Conservation (phyloP, 2,113 vertebrate genomes). For the Ptychochromis oligacanthus region DNA sequence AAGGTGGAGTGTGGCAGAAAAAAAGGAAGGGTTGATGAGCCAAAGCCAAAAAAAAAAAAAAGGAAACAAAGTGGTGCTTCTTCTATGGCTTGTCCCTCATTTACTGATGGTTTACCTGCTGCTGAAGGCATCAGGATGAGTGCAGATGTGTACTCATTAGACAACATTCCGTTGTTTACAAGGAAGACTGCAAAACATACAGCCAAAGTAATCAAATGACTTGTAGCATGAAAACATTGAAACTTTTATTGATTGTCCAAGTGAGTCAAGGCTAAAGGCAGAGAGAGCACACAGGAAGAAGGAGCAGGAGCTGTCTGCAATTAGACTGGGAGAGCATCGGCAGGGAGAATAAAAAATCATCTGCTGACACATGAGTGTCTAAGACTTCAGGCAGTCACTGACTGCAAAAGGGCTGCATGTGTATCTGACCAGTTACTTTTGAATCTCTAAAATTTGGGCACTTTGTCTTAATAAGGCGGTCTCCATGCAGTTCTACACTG, state of each 20-base stretch:
- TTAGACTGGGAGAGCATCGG: too few relatives aligned
- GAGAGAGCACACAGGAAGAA: neutral
- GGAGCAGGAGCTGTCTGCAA: neutral
- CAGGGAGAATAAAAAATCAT: neutral
- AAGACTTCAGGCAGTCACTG: too few relatives aligned
- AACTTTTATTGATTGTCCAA: neutral
- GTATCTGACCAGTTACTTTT: too few relatives aligned
- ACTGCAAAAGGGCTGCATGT: neutral
- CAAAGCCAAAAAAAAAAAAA: neutral
- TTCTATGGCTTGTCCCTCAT: too few relatives aligned
- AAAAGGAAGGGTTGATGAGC: neutral
- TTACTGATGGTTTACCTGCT: neutral
- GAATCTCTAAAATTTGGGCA: too few relatives aligned
- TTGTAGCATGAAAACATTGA: neutral
- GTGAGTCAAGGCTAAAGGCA: too few relatives aligned
- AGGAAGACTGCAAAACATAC: neutral
- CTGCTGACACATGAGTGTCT: neutral
- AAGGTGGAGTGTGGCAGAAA: neutral
- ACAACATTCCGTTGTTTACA: rapidly evolving
- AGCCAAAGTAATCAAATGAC: neutral
- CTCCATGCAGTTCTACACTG: neutral
- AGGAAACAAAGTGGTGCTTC: too few relatives aligned
- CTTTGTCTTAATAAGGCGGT: neutral
- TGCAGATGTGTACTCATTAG: neutral
- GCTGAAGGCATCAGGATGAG: neutral